These are phyloP conservation scores for Acromyrmex echinatior DNA, from an alignment of 1,140 invertebrate genomes.

Conservation along the genomic window DNA sequence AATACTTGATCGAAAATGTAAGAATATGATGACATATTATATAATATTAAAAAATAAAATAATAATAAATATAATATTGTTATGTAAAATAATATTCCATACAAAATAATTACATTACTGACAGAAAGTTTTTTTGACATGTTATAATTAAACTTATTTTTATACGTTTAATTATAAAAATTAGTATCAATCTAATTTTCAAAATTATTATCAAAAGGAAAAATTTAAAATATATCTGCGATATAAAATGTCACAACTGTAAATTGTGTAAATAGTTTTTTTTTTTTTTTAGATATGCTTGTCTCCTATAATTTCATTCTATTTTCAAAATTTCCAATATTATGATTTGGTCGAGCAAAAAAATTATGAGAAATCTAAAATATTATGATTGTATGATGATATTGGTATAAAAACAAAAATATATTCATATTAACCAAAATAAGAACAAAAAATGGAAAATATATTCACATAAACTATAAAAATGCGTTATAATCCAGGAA, in stretches of 20 bases:
- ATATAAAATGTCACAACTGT: neutral
- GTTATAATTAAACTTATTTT: neutral
- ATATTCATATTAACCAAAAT: neutral
- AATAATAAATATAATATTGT: neutral
- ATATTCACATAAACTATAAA: neutral
- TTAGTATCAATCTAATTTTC: neutral
- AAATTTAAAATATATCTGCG: neutral
- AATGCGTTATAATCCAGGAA: neutral
- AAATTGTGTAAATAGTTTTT: neutral
- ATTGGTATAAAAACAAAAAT: neutral
- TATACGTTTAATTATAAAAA: neutral
- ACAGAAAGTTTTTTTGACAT: neutral
- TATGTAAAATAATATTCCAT: neutral
- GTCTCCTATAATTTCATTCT: neutral
- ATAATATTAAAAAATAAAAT: conserved; percentile 6
- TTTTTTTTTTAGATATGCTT: neutral
- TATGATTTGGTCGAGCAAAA: neutral
- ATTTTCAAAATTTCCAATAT: neutral
- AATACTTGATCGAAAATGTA: neutral
- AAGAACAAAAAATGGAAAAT: neutral
- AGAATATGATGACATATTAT: neutral
- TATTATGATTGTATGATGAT: neutral
- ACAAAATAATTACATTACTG: neutral
- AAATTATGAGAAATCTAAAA: neutral
- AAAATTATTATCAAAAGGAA: neutral